Base-by-base conservation (phyloP, 2,888 invertebrate genomes). In the Eudemis profundana region DNA sequence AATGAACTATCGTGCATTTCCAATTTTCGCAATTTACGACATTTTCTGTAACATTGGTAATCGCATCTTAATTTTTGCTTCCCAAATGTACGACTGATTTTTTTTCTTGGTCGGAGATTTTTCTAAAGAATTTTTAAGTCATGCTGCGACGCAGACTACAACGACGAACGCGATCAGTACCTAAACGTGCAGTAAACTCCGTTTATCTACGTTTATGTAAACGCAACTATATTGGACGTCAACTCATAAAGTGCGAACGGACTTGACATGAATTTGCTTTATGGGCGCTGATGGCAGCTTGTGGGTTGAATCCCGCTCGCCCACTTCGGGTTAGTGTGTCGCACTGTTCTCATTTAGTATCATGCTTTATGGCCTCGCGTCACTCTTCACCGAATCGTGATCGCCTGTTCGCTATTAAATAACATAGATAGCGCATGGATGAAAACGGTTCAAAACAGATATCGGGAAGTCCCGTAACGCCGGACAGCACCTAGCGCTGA, bases 251-350 rank as follows among this genome's bases (percentile, higher is more conserved):
- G 47, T 44, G 60, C 51, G 60, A 66, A 63, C 64, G 74, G 68
- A 78, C 76, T 72, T 75, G 74, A 77, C 79, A 79, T 79, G 76
- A 79, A 83, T 79, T 76, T 70, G 65, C 70, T 77, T 78, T 76
- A 78, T 72, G 81, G 72, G 70, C 71, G 73, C 74, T 74, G 75
- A 77, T 75, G 74, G 69, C 73, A 74, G 69, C 72, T 70, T 71
- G 70, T 69, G 69, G 63, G 69, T 69, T 66, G 68, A 70, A 68
- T 71, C 72, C 70, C 65, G 64, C 61, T 73, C 78, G 78, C 83
- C 81, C 75, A 80, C 81, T 70, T 72, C 74, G 59, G 65, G 59
- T 47, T 59, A 59, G 44, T 53, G 21, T 38, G 59, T 23, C 59
- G 46, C 65, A 53, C 27, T 51, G 51, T 17, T 27, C 50, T 46